A percentile compares a stretch with the other conserved stretches of the same genome.
These are phyloP conservation scores for Spondyliosoma cantharus DNA, from an alignment of 2,797 vertebrate species.

Conservation along the genomic window DNA sequence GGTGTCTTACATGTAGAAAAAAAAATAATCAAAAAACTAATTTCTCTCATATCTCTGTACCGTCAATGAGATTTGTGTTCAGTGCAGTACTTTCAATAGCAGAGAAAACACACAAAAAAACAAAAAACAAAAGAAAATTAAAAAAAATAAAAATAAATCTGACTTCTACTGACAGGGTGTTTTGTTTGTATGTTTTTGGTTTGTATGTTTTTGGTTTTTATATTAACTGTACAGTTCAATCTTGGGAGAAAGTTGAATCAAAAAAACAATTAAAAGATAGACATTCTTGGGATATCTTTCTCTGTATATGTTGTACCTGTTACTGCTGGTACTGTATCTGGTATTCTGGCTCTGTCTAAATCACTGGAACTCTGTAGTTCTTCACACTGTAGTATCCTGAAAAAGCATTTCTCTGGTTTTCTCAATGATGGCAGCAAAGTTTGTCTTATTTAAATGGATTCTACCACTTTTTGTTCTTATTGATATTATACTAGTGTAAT, in stretches of 20 bases:
- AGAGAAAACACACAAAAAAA: conserved; percentile 76
- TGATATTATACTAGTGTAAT: conserved; percentile 87
- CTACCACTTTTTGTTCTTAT: conserved; percentile 86
- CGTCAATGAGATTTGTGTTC: conserved; percentile 78
- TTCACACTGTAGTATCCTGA: conserved; percentile 79
- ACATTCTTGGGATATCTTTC: conserved; percentile 79
- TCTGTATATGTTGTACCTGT: conserved; percentile 88
- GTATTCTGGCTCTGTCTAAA: conserved; percentile 83
- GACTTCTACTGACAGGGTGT: conserved; percentile 85
- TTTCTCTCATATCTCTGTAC: conserved; percentile 73
- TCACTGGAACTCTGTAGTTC: conserved; percentile 80
- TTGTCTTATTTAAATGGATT: conserved; percentile 86
- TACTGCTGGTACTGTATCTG: conserved; percentile 86
- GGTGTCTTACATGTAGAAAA: conserved; percentile 50
- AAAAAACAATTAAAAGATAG: conserved; percentile 64
- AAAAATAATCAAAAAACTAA: conserved; percentile 7
- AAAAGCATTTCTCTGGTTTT: conserved; percentile 78
- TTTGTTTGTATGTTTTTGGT: conserved; percentile 84
- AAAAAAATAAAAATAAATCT: conserved; percentile 49
- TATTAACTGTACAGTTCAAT: conserved; percentile 85
- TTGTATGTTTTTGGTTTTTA: conserved; percentile 85
- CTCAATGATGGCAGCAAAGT: conserved; percentile 82
- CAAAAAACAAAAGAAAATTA: conserved; percentile 38
- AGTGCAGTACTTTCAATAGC: conserved; percentile 82
- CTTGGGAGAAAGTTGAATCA: conserved; percentile 77